Base-by-base conservation (phyloP, 2,888 invertebrate species). In the Meandrusa payeni region DNA sequence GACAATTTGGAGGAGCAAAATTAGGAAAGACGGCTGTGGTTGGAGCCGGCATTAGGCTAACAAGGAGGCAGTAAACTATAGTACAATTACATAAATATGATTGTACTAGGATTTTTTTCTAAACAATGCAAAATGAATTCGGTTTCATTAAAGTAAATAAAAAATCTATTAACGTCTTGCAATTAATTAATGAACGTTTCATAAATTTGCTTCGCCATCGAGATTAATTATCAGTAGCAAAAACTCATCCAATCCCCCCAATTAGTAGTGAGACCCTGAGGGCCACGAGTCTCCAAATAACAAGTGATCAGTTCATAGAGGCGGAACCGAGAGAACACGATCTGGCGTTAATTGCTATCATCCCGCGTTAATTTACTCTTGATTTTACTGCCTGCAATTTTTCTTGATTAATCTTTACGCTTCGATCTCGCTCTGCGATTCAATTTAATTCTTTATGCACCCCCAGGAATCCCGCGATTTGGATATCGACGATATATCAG, bases 261-360 rank as follows among this genome's bases (percentile, higher is more conserved):
- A 38, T 44, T 44, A 43, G 31, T 37, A 29, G 12, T 10, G 26
- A 7, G 15, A 26, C 15, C 10, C 9, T 29, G 17, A 33, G 12
- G 38, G 15, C 15, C 27, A 22, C 27, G 12, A 15, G 27, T 17
- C 9, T 20, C 31, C 13, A 34, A 28, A 44, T 33, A 27, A 44
- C 39, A 39, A 39, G 39, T 33, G 33, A 39, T 39, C 44, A 11
- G 39, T 33, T 39, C 33, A 44, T 39, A 28, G 23, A 33, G 28
- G 27, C 31, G 37, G 31, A 44, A 39, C 39, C 43, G 15, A 27
- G 22, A 12, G 32, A 39, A 39, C 39, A 27, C 39, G 15, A 39
- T 39, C 27, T 39, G 39, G 11, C 33, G 27, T 28, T 44, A 39
- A 44, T 44, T 44, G 33, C 28, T 11, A 38, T 34, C 44, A 44